Base-by-base conservation (phyloP, 2,797 vertebrate species). In the Furcifer pardalis region DNA sequence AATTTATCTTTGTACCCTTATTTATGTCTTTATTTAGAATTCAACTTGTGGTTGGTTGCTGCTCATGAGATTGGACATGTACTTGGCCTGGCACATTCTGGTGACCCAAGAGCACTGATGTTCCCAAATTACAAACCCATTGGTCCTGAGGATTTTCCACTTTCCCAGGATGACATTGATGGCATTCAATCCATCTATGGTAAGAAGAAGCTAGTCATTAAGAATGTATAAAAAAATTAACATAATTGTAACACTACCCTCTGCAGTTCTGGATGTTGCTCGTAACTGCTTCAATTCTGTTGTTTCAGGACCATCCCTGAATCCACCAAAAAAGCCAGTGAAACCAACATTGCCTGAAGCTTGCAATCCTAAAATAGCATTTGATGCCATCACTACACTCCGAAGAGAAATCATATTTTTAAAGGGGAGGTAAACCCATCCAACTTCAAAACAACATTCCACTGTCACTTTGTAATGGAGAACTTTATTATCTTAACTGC, bases 51-150 rank as follows among this genome's bases (percentile, higher is more conserved):
- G 90, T 94, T 97, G 0, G 97, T 97, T 89, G 97, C 97, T 81
- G 96, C 97, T 88, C 97, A 97, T 89, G 97, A 97, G 92, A 95
- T 97, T 91, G 97, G 97, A 42, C 97, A 97, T 35, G 94, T 96
- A 2, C 87, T 97, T 66, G 97, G 97, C 19, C 95, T 97, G 23
- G 95, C 96, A 17, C 97, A 97, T 91, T 97, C 97, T 73, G 88
- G 19, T 15, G 95, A 97, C 87, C 95, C 88, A 37, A 95, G 89
- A 37, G 96, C 97, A 1, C 90, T 97, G 91, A 97, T 97, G 97
- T 97, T 94, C 76, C 96, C 97, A n/a, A 96, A 92, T 52, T 97
- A 97, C 0, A 94, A 93, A 85, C 96, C 94, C 12, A 44, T 94
- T 82, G 94, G 92, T 42, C 90, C 90, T 52, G 93, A 83, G 0